A percentile compares a stretch with the other conserved stretches of the same genome.
Conservation (phyloP, 2,797 vertebrate genomes). For the Enteromius viviparus region DNA sequence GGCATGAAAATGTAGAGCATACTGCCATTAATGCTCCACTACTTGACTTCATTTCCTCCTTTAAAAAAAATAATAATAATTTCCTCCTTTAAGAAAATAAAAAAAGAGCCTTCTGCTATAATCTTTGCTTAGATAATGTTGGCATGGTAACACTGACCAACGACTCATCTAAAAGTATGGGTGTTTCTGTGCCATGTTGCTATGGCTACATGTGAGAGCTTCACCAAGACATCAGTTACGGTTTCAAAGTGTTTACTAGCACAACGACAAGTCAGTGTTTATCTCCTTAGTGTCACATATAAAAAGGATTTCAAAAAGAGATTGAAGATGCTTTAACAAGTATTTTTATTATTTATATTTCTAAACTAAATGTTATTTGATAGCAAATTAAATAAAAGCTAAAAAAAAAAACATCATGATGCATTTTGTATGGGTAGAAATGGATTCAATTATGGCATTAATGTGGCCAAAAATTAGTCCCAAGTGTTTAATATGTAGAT, state of each 20-base stretch:
- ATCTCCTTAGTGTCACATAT: not conserved
- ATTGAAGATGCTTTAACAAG: not conserved
- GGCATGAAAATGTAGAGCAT: not conserved
- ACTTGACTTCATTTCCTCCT: constrained; percentile 43
- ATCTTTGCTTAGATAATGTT: constrained; percentile 50
- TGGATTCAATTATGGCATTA: too few relatives aligned
- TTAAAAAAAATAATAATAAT: not conserved
- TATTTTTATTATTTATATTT: too few relatives aligned
- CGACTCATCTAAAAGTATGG: constrained; percentile 42
- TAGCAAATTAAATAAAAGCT: not conserved
- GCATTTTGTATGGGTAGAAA: not conserved
- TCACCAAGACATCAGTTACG: constrained; percentile 48
- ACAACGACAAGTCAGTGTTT: not conserved
- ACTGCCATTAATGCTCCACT: constrained; percentile 38
- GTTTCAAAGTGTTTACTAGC: constrained; percentile 27
- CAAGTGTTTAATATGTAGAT: too few relatives aligned
- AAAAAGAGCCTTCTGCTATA: constrained; percentile 37
- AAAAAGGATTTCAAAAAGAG: not conserved
- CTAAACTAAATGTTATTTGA: not conserved
- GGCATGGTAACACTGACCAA: constrained; percentile 49
- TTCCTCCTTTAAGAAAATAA: not conserved
- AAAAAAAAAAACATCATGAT: too few relatives aligned
- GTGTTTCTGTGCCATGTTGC: constrained; percentile 47
- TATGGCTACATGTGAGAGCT: constrained; percentile 50
- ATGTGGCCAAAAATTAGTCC: too few relatives aligned